These are phyloP conservation scores for Camponotus pennsylvanicus DNA, from an alignment of 1,140 invertebrate genomes.

Conservation along the genomic window DNA sequence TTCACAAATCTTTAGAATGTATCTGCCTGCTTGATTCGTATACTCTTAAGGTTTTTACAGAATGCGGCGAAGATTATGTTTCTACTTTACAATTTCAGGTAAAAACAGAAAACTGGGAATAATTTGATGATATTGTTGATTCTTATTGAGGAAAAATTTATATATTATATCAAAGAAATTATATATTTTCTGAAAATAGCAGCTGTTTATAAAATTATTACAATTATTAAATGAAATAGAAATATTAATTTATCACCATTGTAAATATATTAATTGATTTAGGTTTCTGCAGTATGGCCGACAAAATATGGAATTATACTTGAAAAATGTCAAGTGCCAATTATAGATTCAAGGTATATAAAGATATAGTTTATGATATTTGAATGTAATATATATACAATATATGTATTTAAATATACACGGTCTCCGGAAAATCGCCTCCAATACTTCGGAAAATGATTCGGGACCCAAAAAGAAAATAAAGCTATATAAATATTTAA, in stretches of 20 bases:
- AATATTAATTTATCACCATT: constrained; percentile 27
- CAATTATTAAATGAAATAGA: neutral
- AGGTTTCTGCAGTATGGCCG: constrained; percentile 89
- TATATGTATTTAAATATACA: too few species aligned
- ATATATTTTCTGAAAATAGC: neutral
- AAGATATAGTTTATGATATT: too few species aligned
- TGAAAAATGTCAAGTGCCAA: constrained; percentile 87
- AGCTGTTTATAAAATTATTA: neutral
- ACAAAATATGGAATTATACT: constrained; percentile 93
- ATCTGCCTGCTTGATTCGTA: constrained; percentile 93
- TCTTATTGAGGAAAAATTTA: neutral
- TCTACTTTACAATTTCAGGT: constrained; percentile 95
- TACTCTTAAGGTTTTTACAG: constrained; percentile 92
- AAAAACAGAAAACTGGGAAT: constrained; percentile 69
- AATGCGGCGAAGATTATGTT: constrained; percentile 93
- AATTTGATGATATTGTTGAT: neutral
- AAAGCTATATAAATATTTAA: too few species aligned
- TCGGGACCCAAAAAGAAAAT: too few species aligned
- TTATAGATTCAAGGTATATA: constrained; percentile 73
- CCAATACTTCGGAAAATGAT: too few species aligned
- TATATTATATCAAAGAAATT: neutral
- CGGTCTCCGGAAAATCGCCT: too few species aligned
- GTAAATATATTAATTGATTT: constrained; percentile 52
- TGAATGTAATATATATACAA: too few species aligned
- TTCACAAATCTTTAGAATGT: constrained; percentile 84